phyloP scores from a whole-genome alignment of 2,797 vertebrate genomes.

The Dromococcyx pavoninus region DNA sequence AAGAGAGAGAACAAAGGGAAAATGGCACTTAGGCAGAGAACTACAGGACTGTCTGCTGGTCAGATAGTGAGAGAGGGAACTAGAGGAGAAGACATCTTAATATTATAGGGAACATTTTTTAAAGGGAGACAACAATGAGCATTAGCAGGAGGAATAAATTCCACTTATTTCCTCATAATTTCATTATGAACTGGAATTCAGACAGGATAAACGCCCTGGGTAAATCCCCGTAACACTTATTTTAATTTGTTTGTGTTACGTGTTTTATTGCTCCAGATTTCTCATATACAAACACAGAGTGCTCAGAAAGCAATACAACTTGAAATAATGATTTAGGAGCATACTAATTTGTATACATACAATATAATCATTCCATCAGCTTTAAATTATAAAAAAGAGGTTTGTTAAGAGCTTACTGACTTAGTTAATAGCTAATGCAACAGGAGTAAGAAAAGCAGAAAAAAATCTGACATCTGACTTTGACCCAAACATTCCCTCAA shows the following conservation, averaged over 20 bases:
- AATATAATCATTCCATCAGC: neutral
- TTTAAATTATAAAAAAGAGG: slow-evolving; percentile 20
- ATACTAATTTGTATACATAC: neutral
- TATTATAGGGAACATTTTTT: neutral
- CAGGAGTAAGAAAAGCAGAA: neutral
- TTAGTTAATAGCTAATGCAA: neutral
- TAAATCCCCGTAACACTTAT: neutral
- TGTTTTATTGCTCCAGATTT: slow-evolving; percentile 7
- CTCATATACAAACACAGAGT: neutral
- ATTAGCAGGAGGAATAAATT: slow-evolving; percentile 13
- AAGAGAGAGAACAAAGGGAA: neutral
- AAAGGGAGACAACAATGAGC: neutral
- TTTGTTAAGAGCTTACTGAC: neutral
- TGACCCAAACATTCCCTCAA: slow-evolving; percentile 2
- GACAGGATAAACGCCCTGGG: neutral
- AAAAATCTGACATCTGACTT: neutral
- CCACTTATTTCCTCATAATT: slow-evolving; percentile 6
- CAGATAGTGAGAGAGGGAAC: neutral
- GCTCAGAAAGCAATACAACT: neutral
- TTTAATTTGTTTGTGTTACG: slow-evolving; percentile 1
- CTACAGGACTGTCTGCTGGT: neutral
- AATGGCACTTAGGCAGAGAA: neutral
- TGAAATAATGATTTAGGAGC: neutral
- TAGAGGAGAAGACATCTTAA: neutral
- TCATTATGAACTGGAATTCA: slow-evolving; percentile 5